Evolutionary conservation across 2,797 vertebrate species (phyloP).

Genomic region (Salmo trutta): DNA sequence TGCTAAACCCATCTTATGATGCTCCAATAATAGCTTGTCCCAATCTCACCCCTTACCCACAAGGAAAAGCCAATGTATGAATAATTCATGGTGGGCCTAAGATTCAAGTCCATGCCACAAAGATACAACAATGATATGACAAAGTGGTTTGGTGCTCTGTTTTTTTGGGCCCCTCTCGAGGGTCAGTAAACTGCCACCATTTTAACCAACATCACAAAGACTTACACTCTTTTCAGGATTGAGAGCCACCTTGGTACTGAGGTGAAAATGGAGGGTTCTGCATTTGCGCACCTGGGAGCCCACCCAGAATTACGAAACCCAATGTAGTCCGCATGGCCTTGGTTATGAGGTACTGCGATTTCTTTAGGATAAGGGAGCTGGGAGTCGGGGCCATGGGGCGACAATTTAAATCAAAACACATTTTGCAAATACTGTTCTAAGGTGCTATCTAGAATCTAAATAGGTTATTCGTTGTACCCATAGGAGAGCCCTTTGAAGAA

Average conservation of each 20-base stretch:
- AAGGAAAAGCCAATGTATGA: too few relatives aligned
- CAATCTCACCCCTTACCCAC: neutral
- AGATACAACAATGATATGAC: neutral
- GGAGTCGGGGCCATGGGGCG: too few relatives aligned
- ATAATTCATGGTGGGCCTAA: constrained; percentile 4
- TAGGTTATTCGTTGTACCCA: too few relatives aligned
- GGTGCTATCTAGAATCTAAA: too few relatives aligned
- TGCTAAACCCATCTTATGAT: neutral
- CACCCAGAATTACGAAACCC: neutral
- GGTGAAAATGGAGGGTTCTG: neutral
- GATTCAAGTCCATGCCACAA: neutral
- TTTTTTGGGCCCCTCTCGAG: neutral
- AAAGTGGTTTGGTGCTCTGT: neutral
- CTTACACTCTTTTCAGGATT: neutral
- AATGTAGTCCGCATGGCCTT: neutral
- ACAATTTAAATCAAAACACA: neutral
- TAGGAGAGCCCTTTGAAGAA: too few relatives aligned
- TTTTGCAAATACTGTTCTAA: neutral
- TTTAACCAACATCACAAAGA: neutral
- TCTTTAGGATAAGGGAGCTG: neutral
- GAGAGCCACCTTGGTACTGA: neutral
- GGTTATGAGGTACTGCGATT: neutral
- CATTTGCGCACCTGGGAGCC: neutral
- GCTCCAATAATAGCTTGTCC: neutral
- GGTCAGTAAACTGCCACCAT: neutral